A percentile compares a stretch with the other conserved stretches of the same genome.
Conservation (phyloP, 2,888 invertebrate species). For the Hecatera dysodea region DNA sequence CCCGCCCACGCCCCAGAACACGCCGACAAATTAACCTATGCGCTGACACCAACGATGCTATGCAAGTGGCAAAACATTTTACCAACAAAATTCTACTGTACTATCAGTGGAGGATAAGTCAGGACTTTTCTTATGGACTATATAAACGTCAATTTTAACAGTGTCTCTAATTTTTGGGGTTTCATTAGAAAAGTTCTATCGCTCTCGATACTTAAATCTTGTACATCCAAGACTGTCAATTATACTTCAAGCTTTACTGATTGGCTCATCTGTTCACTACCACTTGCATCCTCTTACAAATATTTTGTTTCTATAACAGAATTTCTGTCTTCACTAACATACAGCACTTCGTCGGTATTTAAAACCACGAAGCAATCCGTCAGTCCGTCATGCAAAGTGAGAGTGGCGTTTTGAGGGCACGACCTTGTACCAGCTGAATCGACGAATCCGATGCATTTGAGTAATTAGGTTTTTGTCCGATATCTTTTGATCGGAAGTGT, state of each 20-base stretch:
- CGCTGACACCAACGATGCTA: background rate
- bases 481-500: conserved; percentile 52
- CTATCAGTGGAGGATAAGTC: background rate
- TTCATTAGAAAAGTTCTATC: background rate
- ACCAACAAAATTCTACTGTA: background rate
- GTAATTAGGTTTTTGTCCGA: conserved; percentile 50
- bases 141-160: background rate
- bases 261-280: background rate
- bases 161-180: background rate
- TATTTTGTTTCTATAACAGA: background rate
- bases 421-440: conserved; percentile 56
- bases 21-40: background rate
- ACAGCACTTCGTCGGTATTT: conserved; percentile 26
- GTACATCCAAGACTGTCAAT: background rate
- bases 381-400: conserved; percentile 58
- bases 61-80: background rate
- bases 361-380: conserved; percentile 47
- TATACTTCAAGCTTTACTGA: background rate
- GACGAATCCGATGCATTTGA: conserved; percentile 55
- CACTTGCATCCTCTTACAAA: background rate
- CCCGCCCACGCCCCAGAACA: background rate
- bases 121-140: background rate
- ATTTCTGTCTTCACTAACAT: background rate
- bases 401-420: conserved; percentile 63
- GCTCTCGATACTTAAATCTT: background rate